Evolutionary conservation across 1,140 invertebrate genomes (phyloP), one percentile per base, ranked within the genome.

Genomic region (Drosophila guanche): DNA sequence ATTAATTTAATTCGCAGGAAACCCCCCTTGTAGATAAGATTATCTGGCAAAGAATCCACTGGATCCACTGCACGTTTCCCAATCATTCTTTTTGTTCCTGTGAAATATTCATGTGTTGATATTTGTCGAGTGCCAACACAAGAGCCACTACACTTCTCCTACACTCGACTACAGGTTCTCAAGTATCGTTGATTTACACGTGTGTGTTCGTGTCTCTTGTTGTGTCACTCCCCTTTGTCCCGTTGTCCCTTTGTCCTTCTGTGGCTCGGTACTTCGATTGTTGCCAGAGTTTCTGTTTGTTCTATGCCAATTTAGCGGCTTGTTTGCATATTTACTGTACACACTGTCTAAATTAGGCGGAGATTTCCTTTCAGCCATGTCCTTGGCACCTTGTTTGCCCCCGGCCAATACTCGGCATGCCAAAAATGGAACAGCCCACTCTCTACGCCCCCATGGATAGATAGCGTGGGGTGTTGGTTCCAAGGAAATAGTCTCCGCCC

Each of bases 321-420:
- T 74, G 77, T 70, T 70, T 86, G 63, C 74, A 60, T 85, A 77
- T 85, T 86, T 85, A 66, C 63, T 77, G 68, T 80, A 80, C 76
- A 85, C 79, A 85, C 76, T 73, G 79, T 86, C 77, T 74, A 86
- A 85, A 86, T 85, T 86, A 86, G 77, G 60, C 77, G 54, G 48
- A 52, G 62, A 80, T 73, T 85, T 80, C 45, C 58, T 62, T 69
- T 68, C 53, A 58, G 22, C 40, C 10, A 16, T 33, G 59, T 45
- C 45, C 33, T 52, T 66, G 27, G 27, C 33, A 12, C 33, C 5
- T 27, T 54, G 4, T 57, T 52, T 51, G 33, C 51, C n/a, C 42
- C 5, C 1, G 20, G 23, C 43, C 33, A 48, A 54, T 47, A 41
- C 63, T 12, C 33, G 33, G 3, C 10, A 4, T 37, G 33, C 4